These are phyloP conservation scores for Cepphus grylle DNA, from an alignment of 2,113 vertebrate genomes.

Conservation along the genomic window DNA sequence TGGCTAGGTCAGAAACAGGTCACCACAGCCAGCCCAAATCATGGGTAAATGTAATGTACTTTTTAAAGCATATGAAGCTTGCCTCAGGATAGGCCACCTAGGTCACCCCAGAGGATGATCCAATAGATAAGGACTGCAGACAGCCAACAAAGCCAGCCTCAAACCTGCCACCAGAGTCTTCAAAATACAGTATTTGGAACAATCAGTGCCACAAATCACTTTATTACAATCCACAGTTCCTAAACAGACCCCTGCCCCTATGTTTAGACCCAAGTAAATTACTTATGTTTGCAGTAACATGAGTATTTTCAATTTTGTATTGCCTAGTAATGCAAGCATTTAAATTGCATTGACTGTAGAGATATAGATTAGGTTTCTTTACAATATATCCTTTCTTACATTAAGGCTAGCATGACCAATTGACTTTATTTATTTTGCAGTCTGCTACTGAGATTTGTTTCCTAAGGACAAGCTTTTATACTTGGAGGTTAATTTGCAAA, in stretches of 20 bases:
- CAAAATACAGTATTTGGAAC: not conserved
- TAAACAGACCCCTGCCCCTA: not conserved
- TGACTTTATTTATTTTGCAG: slow-evolving; percentile 38
- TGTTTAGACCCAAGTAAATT: not conserved
- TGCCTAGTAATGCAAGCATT: slow-evolving; percentile 15
- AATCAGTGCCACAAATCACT: not conserved
- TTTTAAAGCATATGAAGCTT: not conserved
- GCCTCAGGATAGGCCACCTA: not conserved
- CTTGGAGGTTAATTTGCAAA: slow-evolving; percentile 57
- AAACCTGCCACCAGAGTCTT: not conserved
- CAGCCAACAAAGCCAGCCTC: not conserved
- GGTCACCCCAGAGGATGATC: not conserved
- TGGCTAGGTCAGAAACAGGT: not conserved
- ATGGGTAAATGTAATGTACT: not conserved
- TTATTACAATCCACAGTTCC: not conserved
- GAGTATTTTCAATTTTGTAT: slow-evolving; percentile 40
- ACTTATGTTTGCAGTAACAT: slow-evolving; percentile 35
- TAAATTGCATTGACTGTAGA: slow-evolving; percentile 39
- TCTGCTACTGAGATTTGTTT: slow-evolving; percentile 55
- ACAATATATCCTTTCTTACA: slow-evolving; percentile 8
- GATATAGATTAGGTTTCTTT: slow-evolving; percentile 44
- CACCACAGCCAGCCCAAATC: not conserved
- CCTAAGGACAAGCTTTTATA: slow-evolving; percentile 31
- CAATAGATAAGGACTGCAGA: not conserved
- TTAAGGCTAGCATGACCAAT: slow-evolving; percentile 33